A percentile compares a stretch with the other conserved stretches of the same genome.
Evolutionary conservation across 2,888 invertebrate species (phyloP).

Genomic region (Temnothorax ravouxi): DNA sequence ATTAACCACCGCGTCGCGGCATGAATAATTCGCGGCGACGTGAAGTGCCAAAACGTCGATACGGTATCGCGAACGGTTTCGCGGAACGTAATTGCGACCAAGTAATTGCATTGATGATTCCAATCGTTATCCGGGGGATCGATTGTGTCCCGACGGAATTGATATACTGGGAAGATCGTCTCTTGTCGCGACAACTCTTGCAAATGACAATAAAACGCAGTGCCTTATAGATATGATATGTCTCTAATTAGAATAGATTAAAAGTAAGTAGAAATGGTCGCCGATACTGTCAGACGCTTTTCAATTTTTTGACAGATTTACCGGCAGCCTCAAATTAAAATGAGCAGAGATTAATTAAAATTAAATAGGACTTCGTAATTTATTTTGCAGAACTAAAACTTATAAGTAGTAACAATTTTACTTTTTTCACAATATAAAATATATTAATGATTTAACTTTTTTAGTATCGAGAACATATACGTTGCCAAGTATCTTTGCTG

Average conservation of each 20-base stretch:
- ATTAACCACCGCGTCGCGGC: conserved; percentile 9
- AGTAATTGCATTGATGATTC: conserved; percentile 14
- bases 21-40: conserved; percentile 27
- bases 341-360: neutral
- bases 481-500: neutral
- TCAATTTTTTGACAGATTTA: neutral
- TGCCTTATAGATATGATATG: neutral
- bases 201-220: conserved; percentile 8
- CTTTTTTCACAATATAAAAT: neutral
- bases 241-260: neutral
- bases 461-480: neutral
- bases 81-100: conserved; percentile 11
- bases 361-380: neutral
- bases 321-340: neutral
- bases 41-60: conserved; percentile 21
- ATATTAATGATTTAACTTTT: neutral
- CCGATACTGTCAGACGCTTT: neutral
- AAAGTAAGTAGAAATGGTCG: neutral
- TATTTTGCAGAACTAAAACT: neutral
- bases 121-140: neutral
- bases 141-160: conserved; percentile 10
- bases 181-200: conserved; percentile 9
- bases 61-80: neutral
- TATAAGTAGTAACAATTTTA: neutral
- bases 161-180: neutral